Evolutionary conservation across 2,113 vertebrate genomes (phyloP).

Genomic region (Indicator indicator): DNA sequence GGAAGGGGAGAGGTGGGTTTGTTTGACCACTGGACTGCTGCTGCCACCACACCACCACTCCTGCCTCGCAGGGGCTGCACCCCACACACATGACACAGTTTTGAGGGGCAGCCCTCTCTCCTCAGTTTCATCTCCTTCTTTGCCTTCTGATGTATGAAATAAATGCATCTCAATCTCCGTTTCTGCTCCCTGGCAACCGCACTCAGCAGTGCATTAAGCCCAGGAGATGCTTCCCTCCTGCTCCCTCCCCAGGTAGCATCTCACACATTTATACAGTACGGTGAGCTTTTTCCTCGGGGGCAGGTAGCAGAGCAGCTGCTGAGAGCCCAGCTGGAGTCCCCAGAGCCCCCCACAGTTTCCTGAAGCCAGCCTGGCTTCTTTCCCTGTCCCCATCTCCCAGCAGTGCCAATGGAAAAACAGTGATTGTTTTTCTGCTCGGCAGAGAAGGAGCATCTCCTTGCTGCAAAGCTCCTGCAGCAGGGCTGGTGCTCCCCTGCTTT

Average conservation of each 20-base stretch:
- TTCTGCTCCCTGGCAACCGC: slow-evolving; percentile 15
- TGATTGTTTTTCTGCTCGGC: not conserved
- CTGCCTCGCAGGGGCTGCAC: not conserved
- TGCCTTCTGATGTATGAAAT: not conserved
- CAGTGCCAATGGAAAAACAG: not conserved
- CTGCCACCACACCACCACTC: too few relatives aligned
- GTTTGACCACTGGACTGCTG: accelerated
- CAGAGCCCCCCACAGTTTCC: too few relatives aligned
- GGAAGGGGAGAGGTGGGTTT: not conserved
- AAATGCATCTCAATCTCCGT: not conserved
- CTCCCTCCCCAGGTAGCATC: not conserved
- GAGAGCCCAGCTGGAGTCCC: not conserved
- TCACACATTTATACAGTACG: not conserved
- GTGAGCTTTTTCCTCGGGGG: not conserved
- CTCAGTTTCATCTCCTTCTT: not conserved
- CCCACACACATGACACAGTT: not conserved
- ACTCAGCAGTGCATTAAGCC: not conserved
- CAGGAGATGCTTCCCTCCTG: not conserved
- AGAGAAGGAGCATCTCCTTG: not conserved
- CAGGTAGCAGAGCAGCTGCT: not conserved
- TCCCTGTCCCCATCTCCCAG: not conserved
- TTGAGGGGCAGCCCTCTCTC: not conserved
- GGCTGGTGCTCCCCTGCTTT: not conserved
- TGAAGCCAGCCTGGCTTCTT: not conserved
- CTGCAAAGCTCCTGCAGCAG: not conserved